phyloP scores from a whole-genome alignment of 2,797 vertebrate genomes.

The Etheostoma perlongum region DNA sequence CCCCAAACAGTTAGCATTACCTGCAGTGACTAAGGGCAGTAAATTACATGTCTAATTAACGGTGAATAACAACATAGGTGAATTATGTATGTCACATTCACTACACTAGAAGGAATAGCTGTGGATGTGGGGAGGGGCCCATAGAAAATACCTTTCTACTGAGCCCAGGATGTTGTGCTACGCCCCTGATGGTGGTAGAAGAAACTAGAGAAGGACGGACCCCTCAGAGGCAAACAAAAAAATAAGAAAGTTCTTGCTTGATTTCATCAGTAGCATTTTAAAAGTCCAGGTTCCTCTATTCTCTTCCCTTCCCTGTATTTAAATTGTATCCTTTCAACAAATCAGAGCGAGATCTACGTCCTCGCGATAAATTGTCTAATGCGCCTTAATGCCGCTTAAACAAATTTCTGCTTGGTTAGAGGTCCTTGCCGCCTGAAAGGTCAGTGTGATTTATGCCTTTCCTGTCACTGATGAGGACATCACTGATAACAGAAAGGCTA shows the following conservation, averaged over 20 bases:
- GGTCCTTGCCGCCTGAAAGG: constrained; percentile 47
- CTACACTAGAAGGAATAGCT: no score
- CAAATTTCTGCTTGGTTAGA: constrained; percentile 56
- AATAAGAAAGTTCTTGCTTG: constrained; percentile 55
- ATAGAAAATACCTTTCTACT: no score
- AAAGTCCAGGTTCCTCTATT: constrained; percentile 45
- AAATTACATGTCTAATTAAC: no score
- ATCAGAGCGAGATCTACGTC: constrained; percentile 54
- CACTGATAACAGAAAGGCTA: constrained; percentile 69
- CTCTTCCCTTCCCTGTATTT: constrained; percentile 25
- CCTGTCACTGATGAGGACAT: constrained; percentile 72
- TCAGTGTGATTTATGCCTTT: constrained; percentile 67
- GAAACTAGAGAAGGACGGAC: constrained; percentile 56
- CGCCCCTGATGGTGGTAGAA: constrained; percentile 25
- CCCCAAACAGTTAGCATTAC: no score
- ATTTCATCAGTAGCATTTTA: constrained; percentile 62
- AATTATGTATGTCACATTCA: no score
- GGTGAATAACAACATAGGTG: no score
- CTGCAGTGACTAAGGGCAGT: no score
- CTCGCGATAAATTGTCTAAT: constrained; percentile 45
- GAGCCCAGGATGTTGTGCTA: no score
- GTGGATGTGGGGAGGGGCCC: no score
- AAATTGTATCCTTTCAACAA: constrained; percentile 45
- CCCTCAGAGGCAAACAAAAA: constrained; percentile 46
- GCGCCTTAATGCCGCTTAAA: constrained; percentile 42